Evolutionary conservation across 2,797 vertebrate genomes (phyloP).

Genomic region (Sebastolobus alascanus): DNA sequence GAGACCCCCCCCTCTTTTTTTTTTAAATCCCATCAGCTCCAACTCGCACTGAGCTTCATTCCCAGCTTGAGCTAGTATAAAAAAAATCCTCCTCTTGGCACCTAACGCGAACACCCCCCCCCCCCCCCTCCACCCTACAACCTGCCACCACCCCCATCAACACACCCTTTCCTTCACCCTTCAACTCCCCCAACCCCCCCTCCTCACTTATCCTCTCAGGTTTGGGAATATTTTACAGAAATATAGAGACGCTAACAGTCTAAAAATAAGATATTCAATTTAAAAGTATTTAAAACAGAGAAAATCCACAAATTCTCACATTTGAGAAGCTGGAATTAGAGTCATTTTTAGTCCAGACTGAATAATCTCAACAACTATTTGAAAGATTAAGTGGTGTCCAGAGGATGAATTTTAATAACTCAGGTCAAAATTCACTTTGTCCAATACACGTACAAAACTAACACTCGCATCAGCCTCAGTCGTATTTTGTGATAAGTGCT

Average conservation of each 20-base stretch:
- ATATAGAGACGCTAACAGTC: not conserved
- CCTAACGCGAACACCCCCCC: conserved; percentile 30
- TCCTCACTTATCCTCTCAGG: conserved; percentile 1
- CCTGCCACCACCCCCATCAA: conserved; percentile 42
- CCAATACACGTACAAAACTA: not conserved
- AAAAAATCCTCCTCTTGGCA: conserved; percentile 53
- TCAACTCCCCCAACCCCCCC: conserved; percentile 37
- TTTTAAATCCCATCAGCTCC: conserved; percentile 34
- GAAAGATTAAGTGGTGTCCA: not conserved
- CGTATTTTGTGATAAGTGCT: not conserved
- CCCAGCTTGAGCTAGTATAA: conserved; percentile 31
- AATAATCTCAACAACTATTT: not conserved
- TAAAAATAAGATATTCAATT: not conserved
- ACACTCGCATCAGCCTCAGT: not conserved
- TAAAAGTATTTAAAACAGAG: too few relatives aligned
- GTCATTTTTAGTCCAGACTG: not conserved
- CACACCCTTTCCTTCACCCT: conserved; percentile 15
- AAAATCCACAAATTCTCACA: not conserved
- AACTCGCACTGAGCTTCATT: conserved; percentile 11
- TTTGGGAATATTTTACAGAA: conserved; percentile 1
- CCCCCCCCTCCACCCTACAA: conserved; percentile 21
- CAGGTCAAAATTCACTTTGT: not conserved
- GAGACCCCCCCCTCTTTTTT: conserved; percentile 36
- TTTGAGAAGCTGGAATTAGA: not conserved
- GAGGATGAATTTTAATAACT: not conserved